phyloP scores from a whole-genome alignment of 2,113 vertebrate genomes.

The Tyrannus savana region DNA sequence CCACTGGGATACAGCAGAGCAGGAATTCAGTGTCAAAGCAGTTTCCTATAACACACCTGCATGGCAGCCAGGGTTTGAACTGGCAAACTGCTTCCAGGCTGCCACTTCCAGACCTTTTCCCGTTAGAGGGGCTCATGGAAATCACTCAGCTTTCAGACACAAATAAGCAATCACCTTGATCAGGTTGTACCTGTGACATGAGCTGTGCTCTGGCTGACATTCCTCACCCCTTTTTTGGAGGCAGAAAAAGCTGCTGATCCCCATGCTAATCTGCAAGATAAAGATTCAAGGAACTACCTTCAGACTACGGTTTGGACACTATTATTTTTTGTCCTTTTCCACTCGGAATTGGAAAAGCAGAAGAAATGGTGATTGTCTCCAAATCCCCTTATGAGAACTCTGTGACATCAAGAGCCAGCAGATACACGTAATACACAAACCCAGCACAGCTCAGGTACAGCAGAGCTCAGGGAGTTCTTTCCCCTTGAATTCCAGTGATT shows the following conservation, averaged over 20 bases:
- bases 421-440: slow-evolving; percentile 14
- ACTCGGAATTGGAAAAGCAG: slow-evolving; percentile 61
- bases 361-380: slow-evolving; percentile 61
- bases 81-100: neutral
- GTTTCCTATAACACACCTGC: neutral
- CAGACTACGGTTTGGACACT: neutral
- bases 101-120: neutral
- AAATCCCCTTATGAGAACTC: slow-evolving; percentile 60
- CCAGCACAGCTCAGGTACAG: slow-evolving; percentile 60
- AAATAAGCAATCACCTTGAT: neutral
- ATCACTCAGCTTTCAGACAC: neutral
- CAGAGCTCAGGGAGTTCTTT: slow-evolving; percentile 65
- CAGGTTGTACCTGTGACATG: neutral
- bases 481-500: neutral
- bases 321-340: neutral
- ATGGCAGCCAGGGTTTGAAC: neutral
- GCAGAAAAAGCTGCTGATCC: neutral
- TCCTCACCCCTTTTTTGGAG: neutral
- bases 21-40: neutral
- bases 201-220: neutral
- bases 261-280: neutral
- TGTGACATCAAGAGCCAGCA: slow-evolving; percentile 61
- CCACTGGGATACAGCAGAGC: neutral
- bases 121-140: neutral
- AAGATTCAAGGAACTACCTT: neutral